These are phyloP conservation scores for Palloptera scutellata DNA, from an alignment of 2,888 invertebrate species.

Conservation along the genomic window DNA sequence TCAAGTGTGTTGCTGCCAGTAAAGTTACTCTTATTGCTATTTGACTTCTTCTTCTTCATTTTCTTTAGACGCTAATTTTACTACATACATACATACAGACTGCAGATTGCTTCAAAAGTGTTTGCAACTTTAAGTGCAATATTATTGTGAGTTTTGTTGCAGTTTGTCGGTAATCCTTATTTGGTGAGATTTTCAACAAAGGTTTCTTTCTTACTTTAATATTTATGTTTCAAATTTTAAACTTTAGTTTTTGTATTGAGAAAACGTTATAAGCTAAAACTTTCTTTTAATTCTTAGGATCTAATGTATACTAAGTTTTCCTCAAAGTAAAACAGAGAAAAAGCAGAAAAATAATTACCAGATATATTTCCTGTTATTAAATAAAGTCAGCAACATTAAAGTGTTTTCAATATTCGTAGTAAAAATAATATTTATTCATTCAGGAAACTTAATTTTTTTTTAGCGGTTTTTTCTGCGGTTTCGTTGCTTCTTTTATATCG, in stretches of 20 bases:
- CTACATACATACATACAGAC: not conserved
- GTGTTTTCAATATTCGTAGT: too few relatives aligned
- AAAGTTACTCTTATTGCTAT: slow-evolving; percentile 11
- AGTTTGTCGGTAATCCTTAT: slow-evolving; percentile 28
- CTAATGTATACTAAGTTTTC: too few relatives aligned
- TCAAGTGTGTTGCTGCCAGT: slow-evolving; percentile 20
- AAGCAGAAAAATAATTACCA: too few relatives aligned
- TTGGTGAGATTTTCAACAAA: slow-evolving; percentile 13
- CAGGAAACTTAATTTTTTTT: too few relatives aligned
- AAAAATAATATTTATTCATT: too few relatives aligned
- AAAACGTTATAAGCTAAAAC: too few relatives aligned
- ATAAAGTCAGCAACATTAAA: too few relatives aligned
- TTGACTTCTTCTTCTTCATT: not conserved
- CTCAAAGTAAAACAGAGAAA: too few relatives aligned
- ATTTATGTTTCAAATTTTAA: not conserved
- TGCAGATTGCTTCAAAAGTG: not conserved
- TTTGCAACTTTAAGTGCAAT: not conserved
- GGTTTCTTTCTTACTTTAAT: not conserved
- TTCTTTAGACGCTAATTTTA: not conserved
- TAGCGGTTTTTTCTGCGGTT: too few relatives aligned
- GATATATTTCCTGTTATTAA: too few relatives aligned
- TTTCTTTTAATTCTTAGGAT: too few relatives aligned
- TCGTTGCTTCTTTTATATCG: too few relatives aligned
- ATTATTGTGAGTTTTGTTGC: slow-evolving; percentile 18
- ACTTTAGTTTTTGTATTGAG: not conserved